These are phyloP conservation scores for silkworm (Bombyx mori) DNA, from an alignment of 1,140 invertebrate genomes.

Conservation along the genomic window DNA sequence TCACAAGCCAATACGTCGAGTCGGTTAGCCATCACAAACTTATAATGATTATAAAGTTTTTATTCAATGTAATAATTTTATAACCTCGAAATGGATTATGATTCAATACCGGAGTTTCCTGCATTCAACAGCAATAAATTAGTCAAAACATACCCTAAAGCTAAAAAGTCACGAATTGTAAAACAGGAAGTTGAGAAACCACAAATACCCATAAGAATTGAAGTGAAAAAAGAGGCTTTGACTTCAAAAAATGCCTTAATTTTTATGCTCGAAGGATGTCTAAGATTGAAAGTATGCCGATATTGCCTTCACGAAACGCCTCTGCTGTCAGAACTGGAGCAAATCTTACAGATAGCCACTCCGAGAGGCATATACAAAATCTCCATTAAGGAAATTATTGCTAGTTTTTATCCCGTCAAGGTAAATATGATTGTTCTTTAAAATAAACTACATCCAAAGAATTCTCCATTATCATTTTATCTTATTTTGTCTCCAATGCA, in stretches of 20 bases:
- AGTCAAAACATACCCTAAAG: slow-evolving; percentile 6
- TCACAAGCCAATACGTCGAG: too few species aligned
- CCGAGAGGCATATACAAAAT: slow-evolving; percentile 43
- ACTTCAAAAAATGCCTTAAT: slow-evolving; percentile 51
- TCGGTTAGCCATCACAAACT: too few species aligned
- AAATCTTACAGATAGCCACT: slow-evolving; percentile 41
- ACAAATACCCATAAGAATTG: background rate
- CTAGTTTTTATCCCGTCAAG: slow-evolving; percentile 55
- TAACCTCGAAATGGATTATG: slow-evolving; percentile 5
- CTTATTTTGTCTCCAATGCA: too few species aligned
- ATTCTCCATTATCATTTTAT: too few species aligned
- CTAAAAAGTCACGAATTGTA: background rate
- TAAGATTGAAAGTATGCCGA: slow-evolving; percentile 50
- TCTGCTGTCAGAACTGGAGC: slow-evolving; percentile 43
- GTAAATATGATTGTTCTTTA: slow-evolving; percentile 17
- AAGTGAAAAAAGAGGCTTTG: slow-evolving; percentile 22
- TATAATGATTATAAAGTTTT: too few species aligned
- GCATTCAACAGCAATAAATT: background rate
- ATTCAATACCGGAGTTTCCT: slow-evolving; percentile 4
- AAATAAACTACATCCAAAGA: too few species aligned
- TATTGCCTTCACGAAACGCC: slow-evolving; percentile 42
- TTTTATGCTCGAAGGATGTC: slow-evolving; percentile 40
- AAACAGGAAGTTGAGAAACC: background rate
- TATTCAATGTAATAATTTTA: background rate
- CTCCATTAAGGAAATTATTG: slow-evolving; percentile 48